These are phyloP conservation scores for Tetragonisca angustula DNA, from an alignment of 2,888 invertebrate genomes.

Conservation along the genomic window DNA sequence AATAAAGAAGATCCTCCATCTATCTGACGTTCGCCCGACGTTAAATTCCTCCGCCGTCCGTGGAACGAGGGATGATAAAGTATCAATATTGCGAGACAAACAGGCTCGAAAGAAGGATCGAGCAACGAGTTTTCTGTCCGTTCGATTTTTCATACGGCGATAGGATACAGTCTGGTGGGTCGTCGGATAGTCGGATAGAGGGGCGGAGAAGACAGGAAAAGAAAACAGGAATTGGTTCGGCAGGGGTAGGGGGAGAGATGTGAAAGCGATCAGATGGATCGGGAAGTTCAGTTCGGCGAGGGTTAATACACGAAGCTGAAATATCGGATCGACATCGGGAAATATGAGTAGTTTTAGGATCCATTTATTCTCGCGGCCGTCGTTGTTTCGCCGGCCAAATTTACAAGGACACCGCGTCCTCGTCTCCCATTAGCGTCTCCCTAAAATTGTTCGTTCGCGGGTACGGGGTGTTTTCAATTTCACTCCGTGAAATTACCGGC, in stretches of 20 bases:
- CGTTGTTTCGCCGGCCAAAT: conserved; percentile 43
- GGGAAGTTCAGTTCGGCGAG: not conserved
- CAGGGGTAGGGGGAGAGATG: not conserved
- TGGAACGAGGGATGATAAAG: conserved; percentile 25
- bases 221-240: conserved; percentile 42
- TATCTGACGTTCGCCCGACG: conserved; percentile 1
- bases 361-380: conserved; percentile 34
- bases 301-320: conserved; percentile 54
- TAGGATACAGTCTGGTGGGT: conserved; percentile 5
- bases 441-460: conserved; percentile 50
- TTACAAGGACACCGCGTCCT: conserved; percentile 27
- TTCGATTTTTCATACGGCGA: conserved; percentile 51
- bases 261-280: conserved; percentile 30
- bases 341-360: conserved; percentile 46
- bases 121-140: conserved; percentile 12
- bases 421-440: conserved; percentile 54
- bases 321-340: conserved; percentile 41
- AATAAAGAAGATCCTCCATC: not conserved
- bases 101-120: not conserved
- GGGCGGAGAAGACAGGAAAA: not conserved
- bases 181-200: not conserved
- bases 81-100: conserved; percentile 40
- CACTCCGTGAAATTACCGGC: conserved; percentile 28
- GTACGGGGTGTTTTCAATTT: conserved; percentile 55
- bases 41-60: not conserved